A percentile compares a stretch with the other conserved stretches of the same genome.
Evolutionary conservation across 2,113 vertebrate genomes (phyloP).

Genomic region (Furnarius figulus): DNA sequence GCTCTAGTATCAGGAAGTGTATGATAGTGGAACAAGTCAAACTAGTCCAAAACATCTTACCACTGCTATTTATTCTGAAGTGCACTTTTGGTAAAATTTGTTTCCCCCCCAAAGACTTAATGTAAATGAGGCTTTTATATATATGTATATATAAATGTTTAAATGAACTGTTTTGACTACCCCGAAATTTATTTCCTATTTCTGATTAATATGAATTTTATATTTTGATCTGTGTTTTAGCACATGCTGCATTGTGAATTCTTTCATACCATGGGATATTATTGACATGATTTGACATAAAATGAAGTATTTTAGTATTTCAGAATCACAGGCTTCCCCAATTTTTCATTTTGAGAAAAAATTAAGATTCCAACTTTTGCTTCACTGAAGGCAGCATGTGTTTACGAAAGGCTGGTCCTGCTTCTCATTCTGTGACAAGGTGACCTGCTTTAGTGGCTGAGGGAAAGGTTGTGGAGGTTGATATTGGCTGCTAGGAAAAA

Average conservation of each 20-base stretch:
- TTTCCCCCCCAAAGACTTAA: not conserved
- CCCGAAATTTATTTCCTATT: fast-evolving
- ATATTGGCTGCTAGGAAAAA: not conserved
- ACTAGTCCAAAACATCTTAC: not conserved
- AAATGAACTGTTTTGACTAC: not conserved
- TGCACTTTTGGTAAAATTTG: not conserved
- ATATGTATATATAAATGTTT: not conserved
- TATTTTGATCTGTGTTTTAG: not conserved
- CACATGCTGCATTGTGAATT: not conserved
- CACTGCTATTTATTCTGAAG: not conserved
- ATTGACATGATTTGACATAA: not conserved
- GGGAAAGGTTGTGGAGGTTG: not conserved
- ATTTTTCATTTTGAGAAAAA: not conserved
- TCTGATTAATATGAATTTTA: not conserved
- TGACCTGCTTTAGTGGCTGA: not conserved
- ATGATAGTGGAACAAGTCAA: not conserved
- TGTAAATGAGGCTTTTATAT: not conserved
- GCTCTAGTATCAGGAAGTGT: not conserved
- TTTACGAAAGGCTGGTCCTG: not conserved
- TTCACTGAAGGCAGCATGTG: not conserved
- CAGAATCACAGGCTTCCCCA: not conserved
- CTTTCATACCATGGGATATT: not conserved
- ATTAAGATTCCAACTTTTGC: not conserved
- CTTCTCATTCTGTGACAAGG: not conserved
- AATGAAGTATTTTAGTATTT: not conserved